Evolutionary conservation across 2,113 vertebrate genomes (phyloP), one percentile per base, ranked within the genome.

Genomic region (Seriola quinqueradiata): DNA sequence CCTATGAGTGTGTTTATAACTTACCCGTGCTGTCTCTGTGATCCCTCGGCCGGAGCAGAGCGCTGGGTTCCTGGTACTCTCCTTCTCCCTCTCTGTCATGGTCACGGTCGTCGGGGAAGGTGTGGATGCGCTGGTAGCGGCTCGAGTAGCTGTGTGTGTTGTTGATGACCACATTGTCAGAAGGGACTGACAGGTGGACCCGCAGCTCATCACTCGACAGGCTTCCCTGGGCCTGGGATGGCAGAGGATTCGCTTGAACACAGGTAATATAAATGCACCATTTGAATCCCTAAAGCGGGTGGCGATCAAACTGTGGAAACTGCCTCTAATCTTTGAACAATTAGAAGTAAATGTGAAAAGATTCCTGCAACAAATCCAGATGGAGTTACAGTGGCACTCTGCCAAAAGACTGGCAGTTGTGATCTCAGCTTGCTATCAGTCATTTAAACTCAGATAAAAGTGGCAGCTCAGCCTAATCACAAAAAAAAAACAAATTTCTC

Each of bases 161-260:
- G 92, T 99, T 98, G 95, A 98, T 98, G 89, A 98, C 97, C 23
- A 98, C 95, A 10, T 97, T 97, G 88, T 98, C 97, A 0, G 95
- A 94, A 0, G 97, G 97, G 32, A 97, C 96, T 0, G 97, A 98
- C 25, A 99, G 96, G 77, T 96, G 97, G 61, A 98, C 97, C 0
- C 96, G 96, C 71, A 99, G 95, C 90, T 99, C 97, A 0, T 97
- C 96, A 4, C 96, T 95, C 1, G 97, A 96, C 1, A 96, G 95
- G 4, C 96, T 96, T 0, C 96, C 95, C 84, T 97, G 97, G 0
- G 96, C 97, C 97, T 98, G 85, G 2, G 32, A 57, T 17, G 42
- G 32, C n/a, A 55, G 63, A 75, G 54, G 66, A n/a, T 60, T n/a
- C 32, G 44, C 13, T 50, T 21, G 38, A 68, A 65, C 21, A 48